Evolutionary conservation across 1,140 invertebrate genomes (phyloP).

Genomic region (Leptoteleia sp.): DNA sequence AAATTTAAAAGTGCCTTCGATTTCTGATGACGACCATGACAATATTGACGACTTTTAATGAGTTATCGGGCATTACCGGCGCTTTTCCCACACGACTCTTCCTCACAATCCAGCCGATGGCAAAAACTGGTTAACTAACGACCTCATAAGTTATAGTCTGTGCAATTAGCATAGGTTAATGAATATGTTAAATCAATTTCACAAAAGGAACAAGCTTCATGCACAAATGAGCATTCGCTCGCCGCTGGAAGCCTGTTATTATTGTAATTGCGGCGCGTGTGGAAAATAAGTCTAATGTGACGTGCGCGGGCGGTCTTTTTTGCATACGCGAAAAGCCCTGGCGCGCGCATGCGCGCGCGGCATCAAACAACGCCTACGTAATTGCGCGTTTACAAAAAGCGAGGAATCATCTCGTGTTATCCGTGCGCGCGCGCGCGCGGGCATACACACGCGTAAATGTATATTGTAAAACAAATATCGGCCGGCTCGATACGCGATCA

Average conservation of each 20-base stretch:
- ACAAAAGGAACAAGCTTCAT: constrained; percentile 73
- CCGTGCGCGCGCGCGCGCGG: constrained; percentile 3
- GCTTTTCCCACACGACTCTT: constrained; percentile 38
- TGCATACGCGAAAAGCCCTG: constrained; percentile 35
- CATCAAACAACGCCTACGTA: constrained; percentile 54
- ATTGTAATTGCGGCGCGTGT: constrained; percentile 80
- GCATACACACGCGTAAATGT: constrained; percentile 28
- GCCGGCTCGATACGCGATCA: constrained; percentile 61
- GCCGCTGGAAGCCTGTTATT: constrained; percentile 77
- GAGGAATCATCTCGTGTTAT: too few species aligned
- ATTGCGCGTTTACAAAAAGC: constrained; percentile 51
- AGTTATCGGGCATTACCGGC: constrained; percentile 1
- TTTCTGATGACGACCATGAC: too few species aligned
- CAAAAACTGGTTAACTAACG: constrained; percentile 59
- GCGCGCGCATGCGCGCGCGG: constrained; percentile 28
- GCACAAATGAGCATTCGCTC: constrained; percentile 69
- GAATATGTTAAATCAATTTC: constrained; percentile 81
- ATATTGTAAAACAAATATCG: constrained; percentile 65
- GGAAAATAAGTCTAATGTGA: constrained; percentile 80
- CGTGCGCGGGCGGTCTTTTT: constrained; percentile 72
- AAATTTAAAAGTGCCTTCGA: too few species aligned
- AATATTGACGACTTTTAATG: constrained; percentile 13
- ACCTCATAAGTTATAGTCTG: constrained; percentile 63
- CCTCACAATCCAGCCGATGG: constrained; percentile 25
- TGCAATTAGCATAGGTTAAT: constrained; percentile 79